These are phyloP conservation scores for Manacus vitellinus DNA, from an alignment of 2,113 vertebrate genomes.

Conservation along the genomic window DNA sequence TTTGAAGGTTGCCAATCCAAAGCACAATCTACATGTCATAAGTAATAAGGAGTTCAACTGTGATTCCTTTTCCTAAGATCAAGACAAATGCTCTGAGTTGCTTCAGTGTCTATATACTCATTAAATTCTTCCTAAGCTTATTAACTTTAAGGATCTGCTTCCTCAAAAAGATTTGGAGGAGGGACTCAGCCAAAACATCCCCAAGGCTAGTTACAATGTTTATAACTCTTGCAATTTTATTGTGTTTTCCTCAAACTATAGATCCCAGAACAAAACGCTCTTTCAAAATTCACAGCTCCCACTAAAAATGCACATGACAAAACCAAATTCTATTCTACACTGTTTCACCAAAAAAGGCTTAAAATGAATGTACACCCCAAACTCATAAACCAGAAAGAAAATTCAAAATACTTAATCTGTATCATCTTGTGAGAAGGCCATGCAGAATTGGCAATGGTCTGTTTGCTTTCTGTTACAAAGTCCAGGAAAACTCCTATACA, in stretches of 20 bases:
- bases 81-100: neutral
- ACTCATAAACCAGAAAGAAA: neutral
- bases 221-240: neutral
- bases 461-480: neutral
- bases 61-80: neutral
- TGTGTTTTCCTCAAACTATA: neutral
- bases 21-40: neutral
- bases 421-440: neutral
- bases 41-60: neutral
- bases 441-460: neutral
- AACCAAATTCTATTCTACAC: neutral
- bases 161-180: neutral
- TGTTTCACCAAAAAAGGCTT: neutral
- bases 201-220: neutral
- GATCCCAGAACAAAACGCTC: neutral
- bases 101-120: neutral
- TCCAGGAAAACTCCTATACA: neutral
- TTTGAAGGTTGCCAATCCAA: neutral
- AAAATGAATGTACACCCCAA: neutral
- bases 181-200: neutral
- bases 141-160: neutral
- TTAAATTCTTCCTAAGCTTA: slow-evolving; percentile 23
- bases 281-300: neutral
- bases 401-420: neutral
- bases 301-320: neutral